These are phyloP conservation scores for Pentalonia nigronervosa DNA, from an alignment of 1,140 invertebrate species.

Conservation along the genomic window DNA sequence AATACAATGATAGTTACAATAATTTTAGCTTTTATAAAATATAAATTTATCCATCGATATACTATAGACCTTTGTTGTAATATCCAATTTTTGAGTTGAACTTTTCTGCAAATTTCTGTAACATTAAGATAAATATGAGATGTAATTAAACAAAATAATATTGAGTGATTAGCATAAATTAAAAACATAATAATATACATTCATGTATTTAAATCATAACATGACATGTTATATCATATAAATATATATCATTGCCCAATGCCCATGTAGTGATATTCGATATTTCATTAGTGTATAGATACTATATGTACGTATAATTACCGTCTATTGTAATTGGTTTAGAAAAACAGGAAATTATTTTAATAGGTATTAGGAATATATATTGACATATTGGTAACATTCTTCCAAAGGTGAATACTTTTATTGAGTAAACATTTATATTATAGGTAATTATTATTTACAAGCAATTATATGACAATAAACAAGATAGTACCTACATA, in stretches of 20 bases:
- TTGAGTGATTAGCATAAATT: background rate
- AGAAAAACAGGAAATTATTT: background rate
- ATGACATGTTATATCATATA: background rate
- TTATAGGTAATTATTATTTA: background rate
- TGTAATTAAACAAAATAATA: background rate
- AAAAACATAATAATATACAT: background rate
- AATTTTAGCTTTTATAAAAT: background rate
- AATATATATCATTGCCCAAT: background rate
- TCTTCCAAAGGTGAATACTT: slow-evolving; percentile 16
- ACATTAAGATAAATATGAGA: background rate
- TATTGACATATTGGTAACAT: background rate
- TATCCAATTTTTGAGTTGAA: slow-evolving; percentile 42
- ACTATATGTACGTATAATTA: background rate
- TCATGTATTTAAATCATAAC: background rate
- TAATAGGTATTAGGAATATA: background rate
- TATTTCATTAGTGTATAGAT: background rate
- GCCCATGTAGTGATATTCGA: background rate
- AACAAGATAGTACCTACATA: background rate
- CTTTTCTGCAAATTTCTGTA: slow-evolving; percentile 38
- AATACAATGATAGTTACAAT: background rate
- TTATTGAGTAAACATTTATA: background rate
- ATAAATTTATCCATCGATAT: background rate
- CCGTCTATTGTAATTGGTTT: background rate
- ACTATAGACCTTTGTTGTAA: slow-evolving; percentile 46
- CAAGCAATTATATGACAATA: background rate